Evolutionary conservation across 1,140 invertebrate species (phyloP).

Genomic region (Platyscapa corneri): DNA sequence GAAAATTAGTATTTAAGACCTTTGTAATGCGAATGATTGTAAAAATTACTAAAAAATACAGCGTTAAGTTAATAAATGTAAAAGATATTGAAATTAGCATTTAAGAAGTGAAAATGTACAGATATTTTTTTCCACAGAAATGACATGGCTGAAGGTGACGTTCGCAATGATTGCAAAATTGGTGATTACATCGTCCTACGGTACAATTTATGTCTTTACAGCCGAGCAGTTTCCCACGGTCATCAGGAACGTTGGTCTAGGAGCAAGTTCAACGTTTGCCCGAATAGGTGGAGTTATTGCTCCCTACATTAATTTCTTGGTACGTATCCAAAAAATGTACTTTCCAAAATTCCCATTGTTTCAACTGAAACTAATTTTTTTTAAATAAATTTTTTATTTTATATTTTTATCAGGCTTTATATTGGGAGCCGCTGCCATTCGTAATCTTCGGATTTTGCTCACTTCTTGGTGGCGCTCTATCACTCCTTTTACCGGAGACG

Average conservation of each 20-base stretch:
- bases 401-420: conserved; percentile 70
- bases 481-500: conserved; percentile 85
- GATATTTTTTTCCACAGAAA: conserved; percentile 70
- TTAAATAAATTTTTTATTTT: no score
- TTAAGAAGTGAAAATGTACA: background rate
- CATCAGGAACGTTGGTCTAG: conserved; percentile 85
- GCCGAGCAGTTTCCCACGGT: conserved; percentile 90
- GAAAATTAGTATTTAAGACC: no score
- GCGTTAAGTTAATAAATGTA: background rate
- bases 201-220: conserved; percentile 86
- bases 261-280: conserved; percentile 85
- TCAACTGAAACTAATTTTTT: conserved; percentile 15
- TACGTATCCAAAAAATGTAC: conserved; percentile 53
- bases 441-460: conserved; percentile 82
- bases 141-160: conserved; percentile 78
- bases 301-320: conserved; percentile 81
- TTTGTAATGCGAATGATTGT: no score
- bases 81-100: background rate
- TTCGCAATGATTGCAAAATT: conserved; percentile 89
- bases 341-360: background rate
- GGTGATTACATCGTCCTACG: conserved; percentile 87
- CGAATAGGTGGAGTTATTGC: conserved; percentile 85
- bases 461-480: conserved; percentile 79
- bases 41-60: background rate
- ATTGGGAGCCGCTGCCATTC: conserved; percentile 81